A percentile compares a stretch with the other conserved stretches of the same genome.
Conservation (phyloP, 1,140 invertebrate genomes). For the fruit fly (Drosophila melanogaster) region Release_6_plus_ISO1_MT NT_033777.3:25155001-25155500, state of each 20-base stretch:
- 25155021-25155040: too few species aligned
- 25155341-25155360: conserved; percentile 54
- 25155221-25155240: not conserved
- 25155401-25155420: not conserved
- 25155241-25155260: not conserved
- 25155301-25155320: conserved; percentile 42
- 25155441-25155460: conserved; percentile 18
- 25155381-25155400: not conserved
- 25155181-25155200: too few species aligned
- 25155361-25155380: conserved; percentile 39
- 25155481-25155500: conserved; percentile 48
- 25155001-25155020: too few species aligned
- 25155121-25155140: too few species aligned
- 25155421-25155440: not conserved
- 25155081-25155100: too few species aligned
- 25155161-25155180: not conserved
- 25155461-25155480: conserved; percentile 44
- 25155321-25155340: conserved; percentile 47
- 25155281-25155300: conserved; percentile 22
- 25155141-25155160: too few species aligned
- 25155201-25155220: not conserved
- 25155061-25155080: too few species aligned
- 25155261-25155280: conserved; percentile 8
- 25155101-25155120: too few species aligned
- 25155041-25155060: too few species aligned